phyloP scores from a whole-genome alignment of 2,888 invertebrate species.

The Cerceris ruficornis region DNA sequence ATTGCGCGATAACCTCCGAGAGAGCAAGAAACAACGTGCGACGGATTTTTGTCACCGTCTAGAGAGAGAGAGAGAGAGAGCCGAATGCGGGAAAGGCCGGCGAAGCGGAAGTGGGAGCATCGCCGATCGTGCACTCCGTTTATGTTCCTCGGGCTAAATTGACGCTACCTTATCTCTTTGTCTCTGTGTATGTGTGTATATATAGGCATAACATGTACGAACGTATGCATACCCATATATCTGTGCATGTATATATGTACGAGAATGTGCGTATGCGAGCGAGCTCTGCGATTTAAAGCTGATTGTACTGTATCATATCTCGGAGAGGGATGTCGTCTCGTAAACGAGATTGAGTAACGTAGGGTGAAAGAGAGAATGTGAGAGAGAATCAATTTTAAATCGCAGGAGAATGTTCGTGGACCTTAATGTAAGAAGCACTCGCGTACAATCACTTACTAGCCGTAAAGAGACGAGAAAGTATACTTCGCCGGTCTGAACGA shows the following conservation, averaged over 20 bases:
- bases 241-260: slow-evolving; percentile 40
- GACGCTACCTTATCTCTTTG: slow-evolving; percentile 55
- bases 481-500: slow-evolving; percentile 16
- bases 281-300: slow-evolving; percentile 44
- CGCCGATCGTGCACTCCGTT: slow-evolving; percentile 49
- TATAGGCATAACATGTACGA: slow-evolving; percentile 26
- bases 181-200: slow-evolving; percentile 54
- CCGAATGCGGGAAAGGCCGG: slow-evolving; percentile 28
- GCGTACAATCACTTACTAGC: slow-evolving; percentile 44
- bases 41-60: slow-evolving; percentile 1
- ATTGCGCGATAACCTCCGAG: slow-evolving; percentile 9
- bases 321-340: neutral
- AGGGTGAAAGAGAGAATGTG: neutral
- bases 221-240: slow-evolving; percentile 49
- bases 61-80: slow-evolving; percentile 8
- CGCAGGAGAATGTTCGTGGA: slow-evolving; percentile 37
- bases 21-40: slow-evolving; percentile 14
- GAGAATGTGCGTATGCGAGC: slow-evolving; percentile 43
- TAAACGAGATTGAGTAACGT: neutral
- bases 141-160: slow-evolving; percentile 59
- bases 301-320: slow-evolving; percentile 1
- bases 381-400: slow-evolving; percentile 28
- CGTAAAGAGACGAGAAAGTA: slow-evolving; percentile 23
- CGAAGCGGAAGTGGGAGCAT: slow-evolving; percentile 45
- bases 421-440: slow-evolving; percentile 45